phyloP scores from a whole-genome alignment of 2,888 invertebrate genomes.

The Hyposoter dolosus region DNA sequence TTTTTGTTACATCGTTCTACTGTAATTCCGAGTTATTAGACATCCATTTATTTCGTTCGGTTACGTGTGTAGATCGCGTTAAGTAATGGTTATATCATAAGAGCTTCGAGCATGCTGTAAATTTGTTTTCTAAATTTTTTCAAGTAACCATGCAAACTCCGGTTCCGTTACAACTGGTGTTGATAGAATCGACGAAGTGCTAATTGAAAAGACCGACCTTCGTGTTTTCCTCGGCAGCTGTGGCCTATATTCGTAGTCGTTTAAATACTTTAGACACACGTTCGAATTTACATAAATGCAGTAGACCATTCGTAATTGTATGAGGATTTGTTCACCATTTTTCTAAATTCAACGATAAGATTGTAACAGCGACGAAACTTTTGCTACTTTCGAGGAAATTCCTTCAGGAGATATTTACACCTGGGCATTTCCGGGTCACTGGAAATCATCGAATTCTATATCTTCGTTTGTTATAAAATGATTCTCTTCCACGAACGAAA shows the following conservation, averaged over 20 bases:
- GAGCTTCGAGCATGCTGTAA: neutral
- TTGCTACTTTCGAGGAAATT: neutral
- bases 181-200: constrained; percentile 36
- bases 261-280: neutral
- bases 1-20: constrained; percentile 10
- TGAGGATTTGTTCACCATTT: neutral
- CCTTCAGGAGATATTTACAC: neutral
- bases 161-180: constrained; percentile 2
- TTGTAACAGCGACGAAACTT: neutral
- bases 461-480: neutral
- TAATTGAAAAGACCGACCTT: constrained; percentile 63
- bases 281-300: neutral
- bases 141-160: neutral
- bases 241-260: neutral
- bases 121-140: constrained; percentile 5
- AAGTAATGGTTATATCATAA: constrained; percentile 34
- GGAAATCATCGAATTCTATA: neutral
- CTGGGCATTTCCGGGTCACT: neutral
- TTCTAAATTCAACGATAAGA: neutral
- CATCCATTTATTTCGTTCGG: constrained; percentile 16
- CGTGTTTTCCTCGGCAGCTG: constrained; percentile 38
- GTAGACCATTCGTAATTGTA: neutral
- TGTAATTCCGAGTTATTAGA: constrained; percentile 53
- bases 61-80: constrained; percentile 29
- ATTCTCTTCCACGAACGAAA: neutral